Conservation (phyloP, 2,797 vertebrate species). For the Tenualosa thibaudeaui region DNA sequence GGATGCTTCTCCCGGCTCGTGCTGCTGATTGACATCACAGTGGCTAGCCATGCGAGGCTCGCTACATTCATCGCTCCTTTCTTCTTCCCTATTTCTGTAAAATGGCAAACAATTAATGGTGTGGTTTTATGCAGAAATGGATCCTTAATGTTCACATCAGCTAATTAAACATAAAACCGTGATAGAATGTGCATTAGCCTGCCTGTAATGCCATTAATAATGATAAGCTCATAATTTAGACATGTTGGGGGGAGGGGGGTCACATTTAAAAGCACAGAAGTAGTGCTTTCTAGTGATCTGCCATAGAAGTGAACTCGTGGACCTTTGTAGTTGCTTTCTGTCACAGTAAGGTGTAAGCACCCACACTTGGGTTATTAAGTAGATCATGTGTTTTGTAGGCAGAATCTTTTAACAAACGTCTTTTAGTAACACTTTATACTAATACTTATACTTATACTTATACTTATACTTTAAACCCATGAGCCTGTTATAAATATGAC, state of each 20-base stretch:
- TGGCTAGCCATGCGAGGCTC: slow-evolving; percentile 10
- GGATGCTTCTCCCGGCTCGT: slow-evolving; percentile 23
- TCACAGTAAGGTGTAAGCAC: not conserved
- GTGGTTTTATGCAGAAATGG: slow-evolving; percentile 10
- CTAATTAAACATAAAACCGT: slow-evolving; percentile 11
- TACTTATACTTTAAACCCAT: too few relatives aligned
- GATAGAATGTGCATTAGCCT: slow-evolving; percentile 27
- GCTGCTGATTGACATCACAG: not conserved
- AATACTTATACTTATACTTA: too few relatives aligned
- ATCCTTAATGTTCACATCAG: slow-evolving; percentile 19
- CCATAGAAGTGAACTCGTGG: not conserved
- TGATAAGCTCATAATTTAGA: slow-evolving; percentile 25
- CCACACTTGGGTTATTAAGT: too few relatives aligned
- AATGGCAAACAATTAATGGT: not conserved
- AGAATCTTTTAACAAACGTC: not conserved
- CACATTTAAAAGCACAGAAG: not conserved
- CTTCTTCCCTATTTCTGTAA: not conserved
- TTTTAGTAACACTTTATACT: too few relatives aligned
- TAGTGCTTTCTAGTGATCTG: not conserved
- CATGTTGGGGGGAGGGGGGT: not conserved
- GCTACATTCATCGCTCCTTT: not conserved
- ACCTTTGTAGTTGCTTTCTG: not conserved
- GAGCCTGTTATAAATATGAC: too few relatives aligned
- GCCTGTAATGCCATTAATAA: slow-evolving; percentile 36
- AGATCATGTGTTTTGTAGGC: not conserved